phyloP scores from a whole-genome alignment of 53 echinoderm and acorn worm genomes.

The Arbacia lixula region DNA sequence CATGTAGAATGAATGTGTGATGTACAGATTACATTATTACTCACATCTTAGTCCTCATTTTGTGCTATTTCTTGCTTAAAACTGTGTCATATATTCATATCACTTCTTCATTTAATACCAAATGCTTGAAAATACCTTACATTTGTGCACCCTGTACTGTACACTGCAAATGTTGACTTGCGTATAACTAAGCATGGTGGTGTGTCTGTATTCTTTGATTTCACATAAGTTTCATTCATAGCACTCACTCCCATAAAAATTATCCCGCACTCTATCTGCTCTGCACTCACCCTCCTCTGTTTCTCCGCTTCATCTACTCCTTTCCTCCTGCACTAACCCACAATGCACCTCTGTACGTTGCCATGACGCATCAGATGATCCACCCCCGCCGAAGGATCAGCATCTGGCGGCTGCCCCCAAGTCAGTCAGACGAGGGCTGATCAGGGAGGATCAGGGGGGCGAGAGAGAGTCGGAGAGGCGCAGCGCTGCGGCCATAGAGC shows the following conservation, averaged over 20 bases:
- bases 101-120: no score
- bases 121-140: no score
- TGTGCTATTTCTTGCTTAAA: no score
- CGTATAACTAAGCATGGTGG: no score
- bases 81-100: no score
- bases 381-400: conserved; percentile 40
- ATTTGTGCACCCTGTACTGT: no score
- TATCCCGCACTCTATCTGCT: not conserved
- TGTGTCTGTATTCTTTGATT: no score
- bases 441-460: conserved; percentile 50
- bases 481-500: conserved; percentile 85
- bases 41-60: no score
- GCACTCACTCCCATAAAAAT: not conserved
- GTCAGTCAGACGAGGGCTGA: conserved; percentile 69
- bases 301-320: not conserved
- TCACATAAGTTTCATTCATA: no score
- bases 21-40: no score
- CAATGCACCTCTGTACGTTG: not conserved
- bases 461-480: conserved; percentile 71
- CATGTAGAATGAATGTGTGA: no score
- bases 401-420: conserved; percentile 74
- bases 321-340: not conserved
- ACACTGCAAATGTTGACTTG: no score
- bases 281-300: not conserved
- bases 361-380: conserved; percentile 30